Conservation (phyloP, 2,113 vertebrate species). For the Saguinus imperator region DNA sequence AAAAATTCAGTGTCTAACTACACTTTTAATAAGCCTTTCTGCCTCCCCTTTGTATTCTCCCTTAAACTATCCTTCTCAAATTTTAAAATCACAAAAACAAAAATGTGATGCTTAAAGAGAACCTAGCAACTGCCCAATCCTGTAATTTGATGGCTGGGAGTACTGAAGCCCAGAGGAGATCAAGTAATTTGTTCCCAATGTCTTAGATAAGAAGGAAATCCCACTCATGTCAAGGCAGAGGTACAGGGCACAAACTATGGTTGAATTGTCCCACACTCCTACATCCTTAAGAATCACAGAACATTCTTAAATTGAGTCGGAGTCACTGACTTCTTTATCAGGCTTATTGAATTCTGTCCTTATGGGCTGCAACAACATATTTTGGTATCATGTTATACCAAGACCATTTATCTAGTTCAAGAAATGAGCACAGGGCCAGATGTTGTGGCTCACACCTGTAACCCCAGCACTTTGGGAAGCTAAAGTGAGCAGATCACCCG, state of each 20-base stretch:
- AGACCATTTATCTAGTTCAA: neutral
- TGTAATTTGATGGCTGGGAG: neutral
- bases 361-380: too few relatives aligned
- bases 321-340: neutral
- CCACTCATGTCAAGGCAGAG: neutral
- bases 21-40: neutral
- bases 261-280: neutral
- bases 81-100: conserved; percentile 11
- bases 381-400: neutral
- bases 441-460: too few relatives aligned
- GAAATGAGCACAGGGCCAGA: neutral
- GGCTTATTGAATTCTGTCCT: neutral
- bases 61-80: neutral
- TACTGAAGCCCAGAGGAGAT: neutral
- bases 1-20: neutral
- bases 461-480: too few relatives aligned
- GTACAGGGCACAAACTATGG: neutral
- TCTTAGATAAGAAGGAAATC: conserved; percentile 1
- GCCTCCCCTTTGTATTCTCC: neutral
- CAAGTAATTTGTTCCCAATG: neutral
- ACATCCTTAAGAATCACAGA: neutral
- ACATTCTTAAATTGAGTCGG: neutral
- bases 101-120: neutral
- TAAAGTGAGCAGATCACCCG: too few relatives aligned
- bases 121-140: neutral